Conservation (phyloP, 2,888 invertebrate genomes). For the Ariolimax columbianus region DNA sequence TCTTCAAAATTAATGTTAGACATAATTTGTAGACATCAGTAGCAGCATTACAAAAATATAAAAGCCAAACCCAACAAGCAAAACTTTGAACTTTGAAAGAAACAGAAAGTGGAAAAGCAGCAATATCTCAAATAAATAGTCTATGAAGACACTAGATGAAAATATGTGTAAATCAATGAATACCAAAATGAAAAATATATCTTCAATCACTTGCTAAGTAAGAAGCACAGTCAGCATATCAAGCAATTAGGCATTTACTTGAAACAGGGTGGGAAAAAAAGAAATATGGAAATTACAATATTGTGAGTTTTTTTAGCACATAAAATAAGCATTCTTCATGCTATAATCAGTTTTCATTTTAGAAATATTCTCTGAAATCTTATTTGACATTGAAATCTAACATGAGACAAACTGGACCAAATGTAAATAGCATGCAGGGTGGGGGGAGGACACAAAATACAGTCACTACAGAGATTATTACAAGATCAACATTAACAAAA, state of each 20-base stretch:
- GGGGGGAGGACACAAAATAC: background rate
- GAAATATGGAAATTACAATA: background rate
- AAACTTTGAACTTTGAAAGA: background rate
- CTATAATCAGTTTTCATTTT: background rate
- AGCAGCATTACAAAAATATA: no score
- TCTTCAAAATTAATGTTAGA: no score
- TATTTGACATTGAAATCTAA: background rate
- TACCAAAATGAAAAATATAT: background rate
- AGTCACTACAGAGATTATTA: background rate
- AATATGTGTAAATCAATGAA: background rate
- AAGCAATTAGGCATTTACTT: slow-evolving; percentile 14
- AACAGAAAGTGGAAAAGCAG: background rate
- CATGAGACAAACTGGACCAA: background rate
- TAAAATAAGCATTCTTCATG: background rate
- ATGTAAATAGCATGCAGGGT: background rate
- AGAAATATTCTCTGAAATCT: background rate
- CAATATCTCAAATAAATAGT: background rate
- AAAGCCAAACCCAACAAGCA: background rate
- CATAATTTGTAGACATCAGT: no score
- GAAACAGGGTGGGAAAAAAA: no score
- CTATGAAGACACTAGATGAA: background rate
- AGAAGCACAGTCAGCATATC: slow-evolving; percentile 8
- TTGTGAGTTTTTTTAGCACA: background rate
- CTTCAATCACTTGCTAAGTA: background rate
- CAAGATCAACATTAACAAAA: background rate